Conservation (phyloP, 1,140 invertebrate species). For the Drosophila orosa region DNA sequence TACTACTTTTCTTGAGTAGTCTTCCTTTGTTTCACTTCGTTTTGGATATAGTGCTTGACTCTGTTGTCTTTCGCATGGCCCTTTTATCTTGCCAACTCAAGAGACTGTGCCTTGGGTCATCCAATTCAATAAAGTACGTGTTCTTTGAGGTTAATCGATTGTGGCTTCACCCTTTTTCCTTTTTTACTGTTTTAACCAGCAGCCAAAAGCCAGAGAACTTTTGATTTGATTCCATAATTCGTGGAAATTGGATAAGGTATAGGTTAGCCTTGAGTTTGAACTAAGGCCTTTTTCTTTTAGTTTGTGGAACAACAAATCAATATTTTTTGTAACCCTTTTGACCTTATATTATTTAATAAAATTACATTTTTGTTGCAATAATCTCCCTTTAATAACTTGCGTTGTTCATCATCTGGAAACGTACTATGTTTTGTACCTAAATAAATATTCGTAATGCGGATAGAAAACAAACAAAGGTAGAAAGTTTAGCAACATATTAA, state of each 20-base stretch:
- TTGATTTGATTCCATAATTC: slow-evolving; percentile 3
- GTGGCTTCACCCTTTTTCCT: slow-evolving; percentile 5
- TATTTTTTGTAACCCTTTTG: too few species aligned
- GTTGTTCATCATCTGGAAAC: too few species aligned
- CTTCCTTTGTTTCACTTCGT: neutral
- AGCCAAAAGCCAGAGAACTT: neutral
- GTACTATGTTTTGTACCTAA: too few species aligned
- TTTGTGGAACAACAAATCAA: neutral
- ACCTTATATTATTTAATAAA: too few species aligned
- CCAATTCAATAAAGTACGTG: slow-evolving; percentile 18
- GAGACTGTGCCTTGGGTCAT: slow-evolving; percentile 5
- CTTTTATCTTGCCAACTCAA: slow-evolving; percentile 5
- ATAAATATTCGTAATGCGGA: too few species aligned
- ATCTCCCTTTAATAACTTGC: too few species aligned
- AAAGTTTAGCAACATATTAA: too few species aligned
- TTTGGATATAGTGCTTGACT: neutral
- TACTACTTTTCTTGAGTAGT: neutral
- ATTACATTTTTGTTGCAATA: too few species aligned
- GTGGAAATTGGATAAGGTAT: neutral
- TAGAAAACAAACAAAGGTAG: too few species aligned
- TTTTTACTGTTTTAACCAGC: neutral
- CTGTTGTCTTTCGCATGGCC: neutral
- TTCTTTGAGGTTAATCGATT: slow-evolving; percentile 12
- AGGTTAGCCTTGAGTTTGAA: neutral
- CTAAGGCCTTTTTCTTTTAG: neutral